A percentile compares a stretch with the other conserved stretches of the same genome.
phyloP scores from a whole-genome alignment of 2,888 invertebrate genomes.

The Leptura quadrifasciata region DNA sequence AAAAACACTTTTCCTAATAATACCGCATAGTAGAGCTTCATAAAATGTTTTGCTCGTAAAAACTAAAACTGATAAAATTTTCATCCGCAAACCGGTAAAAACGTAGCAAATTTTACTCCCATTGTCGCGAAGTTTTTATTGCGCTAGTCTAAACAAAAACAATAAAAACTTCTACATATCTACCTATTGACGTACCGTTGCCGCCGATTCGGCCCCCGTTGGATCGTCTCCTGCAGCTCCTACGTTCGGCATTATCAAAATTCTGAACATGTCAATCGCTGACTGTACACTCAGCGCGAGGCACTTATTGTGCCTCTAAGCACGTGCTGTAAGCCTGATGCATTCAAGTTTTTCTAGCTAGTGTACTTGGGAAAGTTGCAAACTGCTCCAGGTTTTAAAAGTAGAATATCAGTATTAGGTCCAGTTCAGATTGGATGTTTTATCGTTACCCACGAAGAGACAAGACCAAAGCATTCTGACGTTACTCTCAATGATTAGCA shows the following conservation, averaged over 20 bases:
- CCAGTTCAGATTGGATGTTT: no score
- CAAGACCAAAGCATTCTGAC: no score
- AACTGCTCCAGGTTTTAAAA: constrained; percentile 45
- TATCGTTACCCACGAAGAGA: no score
- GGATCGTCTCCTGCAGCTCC: constrained; percentile 47
- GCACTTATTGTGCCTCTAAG: constrained; percentile 59
- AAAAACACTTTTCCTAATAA: constrained; percentile 1
- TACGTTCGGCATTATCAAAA: constrained; percentile 64
- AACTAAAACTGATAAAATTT: constrained; percentile 39
- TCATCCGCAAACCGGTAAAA: constrained; percentile 37
- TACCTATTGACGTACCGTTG: constrained; percentile 14
- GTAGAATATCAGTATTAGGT: no score
- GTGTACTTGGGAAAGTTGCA: constrained; percentile 50
- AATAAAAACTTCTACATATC: constrained; percentile 40
- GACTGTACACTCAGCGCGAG: constrained; percentile 61
- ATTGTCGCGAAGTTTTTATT: constrained; percentile 31
- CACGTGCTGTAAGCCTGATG: constrained; percentile 69
- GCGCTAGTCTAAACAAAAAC: constrained; percentile 34
- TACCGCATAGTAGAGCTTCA: background rate
- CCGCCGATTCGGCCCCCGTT: constrained; percentile 31
- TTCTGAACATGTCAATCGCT: constrained; percentile 70
- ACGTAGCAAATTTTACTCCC: constrained; percentile 36
- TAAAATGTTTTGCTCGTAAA: constrained; percentile 8
- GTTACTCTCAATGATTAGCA: no score
- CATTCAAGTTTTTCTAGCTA: constrained; percentile 54